These are phyloP conservation scores for Cremastinae sp. DNA, from an alignment of 2,888 invertebrate genomes.

Conservation along the genomic window DNA sequence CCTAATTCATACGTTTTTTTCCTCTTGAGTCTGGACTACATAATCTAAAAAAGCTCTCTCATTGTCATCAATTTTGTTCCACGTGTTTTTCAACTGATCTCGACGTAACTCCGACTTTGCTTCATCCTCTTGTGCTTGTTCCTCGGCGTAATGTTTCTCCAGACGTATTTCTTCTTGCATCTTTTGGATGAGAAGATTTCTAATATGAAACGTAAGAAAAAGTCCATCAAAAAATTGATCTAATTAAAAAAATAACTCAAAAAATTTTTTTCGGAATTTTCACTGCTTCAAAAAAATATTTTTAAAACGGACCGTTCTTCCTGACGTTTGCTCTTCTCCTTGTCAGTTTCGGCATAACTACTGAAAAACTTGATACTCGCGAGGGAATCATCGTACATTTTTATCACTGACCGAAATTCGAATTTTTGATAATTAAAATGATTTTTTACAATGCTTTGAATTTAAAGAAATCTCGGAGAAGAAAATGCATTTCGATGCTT, in stretches of 20 bases:
- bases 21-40: constrained; percentile 61
- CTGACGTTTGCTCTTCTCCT: constrained; percentile 66
- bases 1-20: constrained; percentile 70
- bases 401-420: constrained; percentile 1
- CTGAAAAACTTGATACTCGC: constrained; percentile 69
- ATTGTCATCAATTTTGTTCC: constrained; percentile 62
- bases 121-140: constrained; percentile 64
- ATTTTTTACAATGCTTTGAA: constrained; percentile 19
- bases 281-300: neutral
- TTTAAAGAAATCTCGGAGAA: neutral
- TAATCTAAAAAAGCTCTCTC: constrained; percentile 67
- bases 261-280: neutral
- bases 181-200: constrained; percentile 71
- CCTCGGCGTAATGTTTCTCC: constrained; percentile 68
- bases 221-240: neutral
- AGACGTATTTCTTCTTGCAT: constrained; percentile 72
- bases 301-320: constrained; percentile 66
- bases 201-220: constrained; percentile 51
- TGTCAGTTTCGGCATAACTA: constrained; percentile 68
- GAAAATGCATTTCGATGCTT: constrained; percentile 30
- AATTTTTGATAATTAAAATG: neutral
- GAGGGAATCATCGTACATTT: constrained; percentile 66
- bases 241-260: neutral
- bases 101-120: constrained; percentile 68
- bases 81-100: constrained; percentile 71